Percentiles rank a stretch among this genome's conserved stretches.
phyloP scores from a whole-genome alignment of 2,113 vertebrate genomes.

The Cheilinus undulatus region DNA sequence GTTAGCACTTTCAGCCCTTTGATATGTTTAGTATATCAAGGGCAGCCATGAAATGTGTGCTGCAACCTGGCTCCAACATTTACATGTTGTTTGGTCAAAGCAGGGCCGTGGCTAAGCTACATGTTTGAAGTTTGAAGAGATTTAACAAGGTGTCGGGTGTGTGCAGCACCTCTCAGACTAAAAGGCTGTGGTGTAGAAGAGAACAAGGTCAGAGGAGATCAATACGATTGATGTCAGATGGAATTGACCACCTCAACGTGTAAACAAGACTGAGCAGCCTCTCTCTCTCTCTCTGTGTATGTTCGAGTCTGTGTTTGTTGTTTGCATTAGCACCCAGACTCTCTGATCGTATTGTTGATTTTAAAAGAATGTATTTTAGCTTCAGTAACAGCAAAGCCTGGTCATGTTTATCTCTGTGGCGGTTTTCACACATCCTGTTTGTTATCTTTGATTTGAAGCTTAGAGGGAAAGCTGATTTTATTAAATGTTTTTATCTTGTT shows the following conservation, averaged over 20 bases:
- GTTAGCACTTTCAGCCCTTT: background rate
- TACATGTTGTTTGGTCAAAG: slow-evolving; percentile 1
- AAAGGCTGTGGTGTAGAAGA: slow-evolving; percentile 15
- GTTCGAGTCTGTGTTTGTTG: slow-evolving; percentile 18
- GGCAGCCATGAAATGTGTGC: background rate
- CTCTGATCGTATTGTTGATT: slow-evolving; percentile 5
- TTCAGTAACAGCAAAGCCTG: slow-evolving; percentile 2
- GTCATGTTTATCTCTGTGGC: slow-evolving; percentile 30
- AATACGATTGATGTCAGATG: slow-evolving; percentile 44
- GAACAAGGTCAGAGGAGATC: slow-evolving; percentile 44
- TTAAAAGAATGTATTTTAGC: slow-evolving; percentile 16
- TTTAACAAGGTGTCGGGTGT: slow-evolving; percentile 14
- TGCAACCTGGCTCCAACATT: background rate
- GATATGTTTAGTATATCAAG: background rate
- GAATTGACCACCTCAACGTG: slow-evolving; percentile 24
- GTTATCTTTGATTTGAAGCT: slow-evolving; percentile 43
- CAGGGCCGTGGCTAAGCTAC: background rate
- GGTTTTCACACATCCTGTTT: slow-evolving; percentile 12
- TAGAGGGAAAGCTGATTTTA: slow-evolving; percentile 47
- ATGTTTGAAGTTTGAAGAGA: slow-evolving; percentile 8
- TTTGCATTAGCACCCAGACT: background rate
- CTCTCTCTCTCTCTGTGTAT: background rate
- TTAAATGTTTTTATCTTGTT: slow-evolving; percentile 58
- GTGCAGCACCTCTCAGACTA: slow-evolving; percentile 5
- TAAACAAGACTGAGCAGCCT: slow-evolving; percentile 38